Percentiles rank a stretch among this genome's conserved stretches.
Evolutionary conservation across 2,113 vertebrate species (phyloP).

Genomic region (Pseudorhombus dupliciocellatus): DNA sequence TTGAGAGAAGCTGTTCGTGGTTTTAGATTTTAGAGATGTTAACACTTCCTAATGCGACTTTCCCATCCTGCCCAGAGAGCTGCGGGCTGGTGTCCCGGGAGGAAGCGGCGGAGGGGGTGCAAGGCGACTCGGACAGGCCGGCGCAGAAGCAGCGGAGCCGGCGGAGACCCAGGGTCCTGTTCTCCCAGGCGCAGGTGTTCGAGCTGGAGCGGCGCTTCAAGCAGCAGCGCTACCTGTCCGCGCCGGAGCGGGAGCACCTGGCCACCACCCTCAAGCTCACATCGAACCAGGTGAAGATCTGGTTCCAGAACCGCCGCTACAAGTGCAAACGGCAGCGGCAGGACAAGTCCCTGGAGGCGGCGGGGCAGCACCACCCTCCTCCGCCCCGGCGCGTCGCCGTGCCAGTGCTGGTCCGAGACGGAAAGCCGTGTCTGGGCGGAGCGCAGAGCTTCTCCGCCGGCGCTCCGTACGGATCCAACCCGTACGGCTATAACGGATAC

Average conservation of each 20-base stretch:
- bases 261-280: constrained; percentile 92
- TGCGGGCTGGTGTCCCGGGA: constrained; percentile 82
- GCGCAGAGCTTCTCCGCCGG: constrained; percentile 83
- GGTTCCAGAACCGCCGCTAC: constrained; percentile 97
- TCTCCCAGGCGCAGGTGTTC: constrained; percentile 95
- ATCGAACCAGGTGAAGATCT: constrained; percentile 96
- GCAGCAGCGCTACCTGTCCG: constrained; percentile 95
- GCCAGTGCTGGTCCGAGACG: constrained; percentile 91
- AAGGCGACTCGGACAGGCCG: constrained; percentile 83
- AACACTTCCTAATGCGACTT: constrained; percentile 1
- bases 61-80: constrained; percentile 72
- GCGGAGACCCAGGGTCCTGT: constrained; percentile 92
- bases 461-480: constrained; percentile 82
- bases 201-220: constrained; percentile 96
- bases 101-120: constrained; percentile 77
- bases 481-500: constrained; percentile 88
- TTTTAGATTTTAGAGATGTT: background rate
- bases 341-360: constrained; percentile 91
- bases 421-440: constrained; percentile 90
- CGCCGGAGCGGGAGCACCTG: constrained; percentile 92
- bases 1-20: background rate
- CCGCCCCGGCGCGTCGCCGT: constrained; percentile 92
- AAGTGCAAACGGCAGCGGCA: constrained; percentile 96
- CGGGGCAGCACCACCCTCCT: constrained; percentile 80
- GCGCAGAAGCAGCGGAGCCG: constrained; percentile 85